Base-by-base conservation (phyloP, 2,888 invertebrate species). In the Idaea dimidiata region DNA sequence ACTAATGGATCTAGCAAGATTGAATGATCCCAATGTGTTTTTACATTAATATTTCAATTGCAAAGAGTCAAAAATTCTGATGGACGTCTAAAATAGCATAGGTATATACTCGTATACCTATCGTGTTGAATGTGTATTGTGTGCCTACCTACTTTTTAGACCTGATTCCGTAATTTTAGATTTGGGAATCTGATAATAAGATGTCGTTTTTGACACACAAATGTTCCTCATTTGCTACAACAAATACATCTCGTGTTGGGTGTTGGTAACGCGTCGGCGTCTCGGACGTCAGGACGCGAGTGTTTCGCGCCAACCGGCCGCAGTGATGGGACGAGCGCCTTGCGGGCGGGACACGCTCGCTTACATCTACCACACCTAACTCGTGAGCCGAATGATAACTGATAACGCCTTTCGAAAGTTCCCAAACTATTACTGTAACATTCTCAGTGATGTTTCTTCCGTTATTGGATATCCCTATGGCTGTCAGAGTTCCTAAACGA, bases 281-380 rank as follows among this genome's bases (percentile, higher is more conserved):
- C 80, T 81, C 80, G 79, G 77, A 78, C 76, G 82, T 82, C 82
- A 82, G 82, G 81, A 77, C 76, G 77, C 68, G 62, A 62, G 64
- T 67, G 78, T 81, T 87, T 88, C 88, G 85, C 87, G 88, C 86
- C 88, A 87, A 84, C 75, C 82, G 79, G 75, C 84, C 82, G 83
- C 89, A 90, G 90, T 90, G 82, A 80, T 82, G 83, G 87, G 84
- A 88, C 82, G 83, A 75, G 73, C 84, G 82, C 77, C 83, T 81
- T 80, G 82, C 84, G 83, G 70, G 77, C 80, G 86, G 87, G 86
- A 85, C 87, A 86, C 84, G 81, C 77, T 78, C 78, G 78, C 75
- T 68, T 57, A 67, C 72, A 43, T 14, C 14, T n/a, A n/a, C n/a
- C n/a, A 10, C 43, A 43, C 43, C 43, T 43, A 43, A 69, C 66